Conservation (phyloP, 2,113 vertebrate genomes). For the Zootoca vivipara region DNA sequence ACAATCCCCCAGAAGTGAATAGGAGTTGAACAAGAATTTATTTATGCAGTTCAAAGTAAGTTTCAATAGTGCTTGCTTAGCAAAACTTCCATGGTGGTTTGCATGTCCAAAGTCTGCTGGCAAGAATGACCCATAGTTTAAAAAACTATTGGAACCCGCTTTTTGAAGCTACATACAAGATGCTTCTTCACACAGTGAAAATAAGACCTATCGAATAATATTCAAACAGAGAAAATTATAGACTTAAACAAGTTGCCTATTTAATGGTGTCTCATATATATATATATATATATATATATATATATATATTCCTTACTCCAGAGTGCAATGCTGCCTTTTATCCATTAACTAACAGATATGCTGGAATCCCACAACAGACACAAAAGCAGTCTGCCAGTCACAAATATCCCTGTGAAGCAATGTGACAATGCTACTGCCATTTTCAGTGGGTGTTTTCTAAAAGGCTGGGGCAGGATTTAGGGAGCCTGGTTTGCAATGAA, state of each 20-base stretch:
- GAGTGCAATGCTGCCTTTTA: not conserved
- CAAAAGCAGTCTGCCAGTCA: slow-evolving; percentile 20
- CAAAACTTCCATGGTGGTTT: not conserved
- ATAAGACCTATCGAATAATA: not conserved
- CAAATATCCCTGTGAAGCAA: not conserved
- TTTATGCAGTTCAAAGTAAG: not conserved
- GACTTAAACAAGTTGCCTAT: rapidly evolving
- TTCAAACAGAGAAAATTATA: not conserved
- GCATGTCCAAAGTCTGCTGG: not conserved
- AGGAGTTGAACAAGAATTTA: not conserved
- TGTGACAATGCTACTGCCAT: not conserved
- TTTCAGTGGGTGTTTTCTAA: not conserved
- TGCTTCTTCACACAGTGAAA: not conserved
- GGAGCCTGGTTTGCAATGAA: not conserved
- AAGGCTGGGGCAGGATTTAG: not conserved
- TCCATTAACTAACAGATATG: slow-evolving; percentile 14
- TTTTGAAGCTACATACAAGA: not conserved
- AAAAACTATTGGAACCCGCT: not conserved
- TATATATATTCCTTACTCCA: not conserved
- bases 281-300: rapidly evolving
- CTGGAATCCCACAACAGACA: not conserved
- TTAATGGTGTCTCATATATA: not conserved
- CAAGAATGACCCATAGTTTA: rapidly evolving
- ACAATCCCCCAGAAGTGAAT: not conserved
- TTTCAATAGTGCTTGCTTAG: not conserved